Base-by-base conservation (phyloP, 1,140 invertebrate species). In the Penaeus japonicus region DNA sequence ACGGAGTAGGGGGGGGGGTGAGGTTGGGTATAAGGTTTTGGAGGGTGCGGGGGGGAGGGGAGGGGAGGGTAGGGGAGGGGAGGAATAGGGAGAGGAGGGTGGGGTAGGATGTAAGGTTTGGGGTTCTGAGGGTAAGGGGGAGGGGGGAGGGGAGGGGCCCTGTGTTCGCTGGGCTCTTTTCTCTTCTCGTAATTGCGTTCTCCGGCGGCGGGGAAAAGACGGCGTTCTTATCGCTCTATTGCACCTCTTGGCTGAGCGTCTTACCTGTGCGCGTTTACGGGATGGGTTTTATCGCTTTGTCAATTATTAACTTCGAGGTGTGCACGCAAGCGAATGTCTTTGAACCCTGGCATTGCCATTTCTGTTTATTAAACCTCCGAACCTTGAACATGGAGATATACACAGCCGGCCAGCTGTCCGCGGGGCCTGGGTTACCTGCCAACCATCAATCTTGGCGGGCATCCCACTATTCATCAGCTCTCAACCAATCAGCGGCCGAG, bases 371-470 rank as follows among this genome's bases (percentile, higher is more conserved):
- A 78, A 78, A 59, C 27, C 73, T 54, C 20, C 27, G 84, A 79
- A 24, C 30, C 47, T n/a, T 22, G 18, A 53, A 32, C 27, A 78
- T 70, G 75, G 24, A 85, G 79, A 62, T 24, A 75, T 70, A 84
- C 47, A 84, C 35, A 84, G 70, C 18, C 27, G 55, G 53, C 20
- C 73, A 79, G 84, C 84, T 85, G 84, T 85, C 84, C 73, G 73
- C 84, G 75, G 73, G 62, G 27, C 62, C 53, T 62, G 73, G 73
- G 73, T 85, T 85, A 85, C 84, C 84, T 78, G 55, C 27, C 75
- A 18, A 77, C 84, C 55, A 85, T 85, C 73, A 85, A 85, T 85
- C 84, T 85, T 85, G 27, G 84, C 84, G 84, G 73, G 84, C 53
- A 85, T 55, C 73, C 75, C 73, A 78, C 84, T 85, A 85, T 85